Conservation (phyloP, 2,888 invertebrate genomes). For the Leptopilina myrica region DNA sequence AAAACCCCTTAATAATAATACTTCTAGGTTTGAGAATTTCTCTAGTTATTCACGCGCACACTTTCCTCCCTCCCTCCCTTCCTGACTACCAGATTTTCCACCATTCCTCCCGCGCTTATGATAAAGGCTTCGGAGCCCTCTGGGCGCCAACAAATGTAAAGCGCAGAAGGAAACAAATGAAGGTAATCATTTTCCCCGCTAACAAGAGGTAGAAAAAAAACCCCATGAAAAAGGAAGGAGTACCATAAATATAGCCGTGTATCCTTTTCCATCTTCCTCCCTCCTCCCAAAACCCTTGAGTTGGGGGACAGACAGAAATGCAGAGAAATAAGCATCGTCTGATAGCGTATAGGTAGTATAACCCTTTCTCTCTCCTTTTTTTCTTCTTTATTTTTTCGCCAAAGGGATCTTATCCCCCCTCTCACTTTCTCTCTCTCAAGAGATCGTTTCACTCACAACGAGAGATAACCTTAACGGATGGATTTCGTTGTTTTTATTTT, state of each 20-base stretch:
- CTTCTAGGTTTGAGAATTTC: too few relatives aligned
- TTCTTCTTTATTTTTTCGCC: slow-evolving; percentile 30
- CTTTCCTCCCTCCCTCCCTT: too few relatives aligned
- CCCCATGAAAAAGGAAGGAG: slow-evolving; percentile 33
- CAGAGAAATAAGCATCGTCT: slow-evolving; percentile 10
- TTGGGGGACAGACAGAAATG: slow-evolving; percentile 22
- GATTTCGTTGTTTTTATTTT: too few relatives aligned
- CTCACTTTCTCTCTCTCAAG: slow-evolving; percentile 30
- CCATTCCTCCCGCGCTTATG: slow-evolving; percentile 19
- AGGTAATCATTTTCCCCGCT: slow-evolving; percentile 39
- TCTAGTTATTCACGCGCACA: background rate
- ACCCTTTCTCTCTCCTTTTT: slow-evolving; percentile 41
- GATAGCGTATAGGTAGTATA: slow-evolving; percentile 32
- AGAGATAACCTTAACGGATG: too few relatives aligned
- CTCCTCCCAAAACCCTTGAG: background rate
- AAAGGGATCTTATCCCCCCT: slow-evolving; percentile 12
- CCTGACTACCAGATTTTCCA: slow-evolving; percentile 20
- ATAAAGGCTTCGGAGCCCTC: slow-evolving; percentile 26
- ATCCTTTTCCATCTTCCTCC: slow-evolving; percentile 17
- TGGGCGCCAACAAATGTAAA: slow-evolving; percentile 28
- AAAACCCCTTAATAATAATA: too few relatives aligned
- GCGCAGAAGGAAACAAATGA: slow-evolving; percentile 39
- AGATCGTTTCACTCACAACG: too few relatives aligned
- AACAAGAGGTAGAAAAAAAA: slow-evolving; percentile 32
- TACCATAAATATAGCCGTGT: slow-evolving; percentile 27